Percentiles rank a stretch among this genome's conserved stretches.
These are phyloP conservation scores for Volucella bombylans DNA, from an alignment of 2,888 invertebrate genomes.

Conservation along the genomic window DNA sequence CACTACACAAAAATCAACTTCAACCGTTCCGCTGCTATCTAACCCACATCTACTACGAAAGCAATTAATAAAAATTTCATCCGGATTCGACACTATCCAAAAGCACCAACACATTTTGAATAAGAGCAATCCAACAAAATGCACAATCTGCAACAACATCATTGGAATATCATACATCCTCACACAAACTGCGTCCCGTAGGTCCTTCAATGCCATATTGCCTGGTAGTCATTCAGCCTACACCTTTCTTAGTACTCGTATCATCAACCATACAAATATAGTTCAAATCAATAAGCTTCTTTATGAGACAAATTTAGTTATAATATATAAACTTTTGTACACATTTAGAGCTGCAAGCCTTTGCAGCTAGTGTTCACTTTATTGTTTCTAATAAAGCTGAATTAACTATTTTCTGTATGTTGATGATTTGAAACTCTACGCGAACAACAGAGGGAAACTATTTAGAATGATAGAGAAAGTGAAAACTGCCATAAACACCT, in stretches of 20 bases:
- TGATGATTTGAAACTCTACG: too few relatives aligned
- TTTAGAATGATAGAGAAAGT: too few relatives aligned
- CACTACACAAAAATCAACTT: conserved; percentile 1
- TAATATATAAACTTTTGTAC: too few relatives aligned
- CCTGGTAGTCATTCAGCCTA: neutral
- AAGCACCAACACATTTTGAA: conserved; percentile 1
- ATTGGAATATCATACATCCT: conserved; percentile 9
- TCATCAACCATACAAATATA: too few relatives aligned
- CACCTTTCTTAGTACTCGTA: neutral
- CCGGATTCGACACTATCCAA: neutral
- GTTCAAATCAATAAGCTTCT: too few relatives aligned
- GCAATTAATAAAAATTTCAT: neutral
- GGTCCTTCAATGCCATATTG: neutral
- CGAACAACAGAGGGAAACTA: too few relatives aligned
- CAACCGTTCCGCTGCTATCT: neutral
- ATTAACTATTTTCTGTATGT: too few relatives aligned
- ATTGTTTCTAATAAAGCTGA: too few relatives aligned
- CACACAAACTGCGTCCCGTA: neutral
- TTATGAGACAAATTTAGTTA: too few relatives aligned
- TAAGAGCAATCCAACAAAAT: neutral
- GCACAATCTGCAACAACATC: conserved; percentile 2
- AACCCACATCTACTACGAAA: neutral
- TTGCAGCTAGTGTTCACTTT: too few relatives aligned
- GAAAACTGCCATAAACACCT: too few relatives aligned
- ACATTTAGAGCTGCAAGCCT: too few relatives aligned